Conservation (phyloP, 2,797 vertebrate species). For the Tokudaia tokunoshimensis region DNA sequence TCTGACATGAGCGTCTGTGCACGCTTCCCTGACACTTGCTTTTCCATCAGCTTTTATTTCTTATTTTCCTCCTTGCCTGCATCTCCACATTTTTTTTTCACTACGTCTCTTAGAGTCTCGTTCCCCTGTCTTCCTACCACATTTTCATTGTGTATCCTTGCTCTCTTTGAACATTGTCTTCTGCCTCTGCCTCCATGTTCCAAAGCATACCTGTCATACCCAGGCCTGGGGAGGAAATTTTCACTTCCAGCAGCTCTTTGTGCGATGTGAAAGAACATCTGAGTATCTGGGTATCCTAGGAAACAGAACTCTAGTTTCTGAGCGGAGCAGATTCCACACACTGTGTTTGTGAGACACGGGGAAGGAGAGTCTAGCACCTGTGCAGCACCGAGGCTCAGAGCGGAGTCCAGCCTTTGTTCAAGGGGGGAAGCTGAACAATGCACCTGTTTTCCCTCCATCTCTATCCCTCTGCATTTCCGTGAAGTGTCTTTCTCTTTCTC, state of each 20-base stretch:
- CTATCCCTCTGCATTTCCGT: slow-evolving; percentile 52
- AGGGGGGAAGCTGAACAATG: slow-evolving; percentile 83
- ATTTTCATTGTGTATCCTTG: not conserved
- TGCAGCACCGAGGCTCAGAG: slow-evolving; percentile 58
- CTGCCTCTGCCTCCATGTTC: not conserved
- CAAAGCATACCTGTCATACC: slow-evolving; percentile 25
- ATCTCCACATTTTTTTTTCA: not conserved
- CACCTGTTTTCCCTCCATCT: slow-evolving; percentile 78
- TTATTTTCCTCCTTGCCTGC: not conserved
- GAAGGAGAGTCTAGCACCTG: slow-evolving; percentile 80
- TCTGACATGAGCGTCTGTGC: not conserved
- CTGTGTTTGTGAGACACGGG: slow-evolving; percentile 69
- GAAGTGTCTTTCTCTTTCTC: slow-evolving; percentile 48
- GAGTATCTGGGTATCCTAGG: slow-evolving; percentile 84
- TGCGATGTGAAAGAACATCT: slow-evolving; percentile 68
- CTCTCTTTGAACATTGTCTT: not conserved
- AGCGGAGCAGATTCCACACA: slow-evolving; percentile 75
- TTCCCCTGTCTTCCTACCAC: not conserved
- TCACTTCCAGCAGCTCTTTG: slow-evolving; percentile 69
- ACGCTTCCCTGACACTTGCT: not conserved
- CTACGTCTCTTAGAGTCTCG: not conserved
- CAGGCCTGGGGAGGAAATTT: slow-evolving; percentile 25
- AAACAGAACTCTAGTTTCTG: slow-evolving; percentile 82
- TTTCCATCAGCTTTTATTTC: not conserved
- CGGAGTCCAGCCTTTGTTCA: slow-evolving; percentile 82